Evolutionary conservation across 1,140 invertebrate genomes (phyloP).

Genomic region (Galleria mellonella): DNA sequence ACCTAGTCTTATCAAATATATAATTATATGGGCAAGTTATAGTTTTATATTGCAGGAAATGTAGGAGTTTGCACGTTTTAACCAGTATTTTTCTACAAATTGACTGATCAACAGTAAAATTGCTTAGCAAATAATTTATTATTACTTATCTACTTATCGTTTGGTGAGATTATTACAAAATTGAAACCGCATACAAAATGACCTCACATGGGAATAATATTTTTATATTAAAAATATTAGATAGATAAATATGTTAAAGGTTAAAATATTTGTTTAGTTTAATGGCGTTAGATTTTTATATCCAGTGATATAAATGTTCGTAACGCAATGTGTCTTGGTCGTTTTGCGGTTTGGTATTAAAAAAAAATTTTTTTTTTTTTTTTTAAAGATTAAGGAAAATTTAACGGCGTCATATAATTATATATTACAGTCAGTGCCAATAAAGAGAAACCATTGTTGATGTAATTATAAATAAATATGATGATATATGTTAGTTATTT

Average conservation of each 20-base stretch:
- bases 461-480: slow-evolving; percentile 33
- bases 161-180: no score
- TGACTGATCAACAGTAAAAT: no score
- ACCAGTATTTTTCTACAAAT: no score
- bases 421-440: slow-evolving; percentile 56
- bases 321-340: slow-evolving; percentile 27
- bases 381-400: not conserved
- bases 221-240: slow-evolving; percentile 3
- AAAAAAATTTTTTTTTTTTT: no score
- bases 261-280: not conserved
- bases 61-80: no score
- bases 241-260: no score
- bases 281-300: slow-evolving; percentile 59
- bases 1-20: slow-evolving; percentile 10
- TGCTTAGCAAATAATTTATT: no score
- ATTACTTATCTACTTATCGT: no score
- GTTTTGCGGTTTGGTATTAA: slow-evolving; percentile 4
- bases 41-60: not conserved
- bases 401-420: slow-evolving; percentile 26
- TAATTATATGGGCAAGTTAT: slow-evolving; percentile 11
- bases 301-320: slow-evolving; percentile 50
- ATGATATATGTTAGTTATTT: slow-evolving; percentile 60
- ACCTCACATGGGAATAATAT: not conserved
- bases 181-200: no score
- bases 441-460: slow-evolving; percentile 52